Conservation (phyloP, 1,140 invertebrate species). For the Pseudomyrmex flavicornis region DNA sequence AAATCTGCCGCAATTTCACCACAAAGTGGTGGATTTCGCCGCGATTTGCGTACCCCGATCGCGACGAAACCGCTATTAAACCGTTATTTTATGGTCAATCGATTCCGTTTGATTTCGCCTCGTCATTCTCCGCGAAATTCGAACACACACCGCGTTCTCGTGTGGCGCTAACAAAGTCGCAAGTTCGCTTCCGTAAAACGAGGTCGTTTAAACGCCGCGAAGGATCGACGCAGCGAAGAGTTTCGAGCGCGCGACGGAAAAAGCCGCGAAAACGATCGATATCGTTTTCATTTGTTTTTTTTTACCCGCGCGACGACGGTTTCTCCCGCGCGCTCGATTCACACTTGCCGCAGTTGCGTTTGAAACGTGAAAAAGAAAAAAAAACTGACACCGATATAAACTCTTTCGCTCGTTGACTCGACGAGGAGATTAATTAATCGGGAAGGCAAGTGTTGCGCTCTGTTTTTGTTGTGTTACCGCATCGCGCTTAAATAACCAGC, state of each 20-base stretch:
- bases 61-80: neutral
- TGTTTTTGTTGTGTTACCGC: too few species aligned
- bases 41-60: neutral
- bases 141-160: neutral
- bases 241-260: neutral
- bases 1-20: neutral
- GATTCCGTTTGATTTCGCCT: neutral
- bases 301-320: neutral
- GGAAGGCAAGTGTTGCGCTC: too few species aligned
- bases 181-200: neutral
- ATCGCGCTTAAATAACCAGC: too few species aligned
- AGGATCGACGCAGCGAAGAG: neutral
- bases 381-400: too few species aligned
- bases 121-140: too few species aligned
- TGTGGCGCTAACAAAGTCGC: neutral
- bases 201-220: neutral
- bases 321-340: neutral
- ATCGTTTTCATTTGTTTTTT: neutral
- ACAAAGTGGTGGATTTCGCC: neutral
- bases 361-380: too few species aligned
- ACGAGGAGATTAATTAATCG: too few species aligned
- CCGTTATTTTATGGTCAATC: neutral
- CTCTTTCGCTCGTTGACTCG: too few species aligned
- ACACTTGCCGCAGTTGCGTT: neutral
- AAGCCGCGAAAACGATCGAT: neutral